Evolutionary conservation across 2,113 vertebrate species (phyloP).

Genomic region (Nothoprocta perdicaria): DNA sequence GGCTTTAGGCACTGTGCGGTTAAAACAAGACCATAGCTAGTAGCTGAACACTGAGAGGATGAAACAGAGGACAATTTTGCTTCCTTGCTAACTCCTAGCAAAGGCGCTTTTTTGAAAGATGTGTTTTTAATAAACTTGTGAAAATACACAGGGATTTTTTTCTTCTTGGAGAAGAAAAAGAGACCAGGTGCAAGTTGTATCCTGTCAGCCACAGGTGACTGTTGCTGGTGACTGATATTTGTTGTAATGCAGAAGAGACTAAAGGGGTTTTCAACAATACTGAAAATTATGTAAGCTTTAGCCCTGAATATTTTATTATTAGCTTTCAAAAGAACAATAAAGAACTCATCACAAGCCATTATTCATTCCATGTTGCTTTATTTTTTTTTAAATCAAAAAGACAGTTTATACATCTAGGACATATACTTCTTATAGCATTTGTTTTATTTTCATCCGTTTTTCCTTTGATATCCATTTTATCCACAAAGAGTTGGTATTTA

Average conservation of each 20-base stretch:
- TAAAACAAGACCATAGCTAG: not conserved
- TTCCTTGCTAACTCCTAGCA: not conserved
- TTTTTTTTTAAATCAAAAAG: conserved; percentile 44
- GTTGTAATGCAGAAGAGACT: not conserved
- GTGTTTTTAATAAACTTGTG: not conserved
- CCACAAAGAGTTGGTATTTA: conserved; percentile 35
- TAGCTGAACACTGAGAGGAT: not conserved
- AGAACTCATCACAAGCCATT: conserved; percentile 28
- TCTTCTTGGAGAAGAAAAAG: not conserved
- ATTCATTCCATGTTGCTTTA: conserved; percentile 46
- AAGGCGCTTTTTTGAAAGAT: not conserved
- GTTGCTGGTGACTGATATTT: not conserved
- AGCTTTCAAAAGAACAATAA: conserved; percentile 38
- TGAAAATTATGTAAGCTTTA: not conserved
- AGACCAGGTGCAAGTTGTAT: not conserved
- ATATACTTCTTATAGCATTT: conserved; percentile 50
- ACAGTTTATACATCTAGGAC: conserved; percentile 48
- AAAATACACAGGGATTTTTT: not conserved
- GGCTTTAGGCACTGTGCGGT: not conserved
- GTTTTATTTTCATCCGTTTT: conserved; percentile 58
- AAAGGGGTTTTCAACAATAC: conserved; percentile 21
- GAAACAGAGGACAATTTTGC: not conserved
- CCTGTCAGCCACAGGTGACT: not conserved
- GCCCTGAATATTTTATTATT: conserved; percentile 39
- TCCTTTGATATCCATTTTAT: conserved; percentile 38